These are phyloP conservation scores for Ricordea florida DNA, from an alignment of 92 coral and sea anemone species.

Conservation along the genomic window DNA sequence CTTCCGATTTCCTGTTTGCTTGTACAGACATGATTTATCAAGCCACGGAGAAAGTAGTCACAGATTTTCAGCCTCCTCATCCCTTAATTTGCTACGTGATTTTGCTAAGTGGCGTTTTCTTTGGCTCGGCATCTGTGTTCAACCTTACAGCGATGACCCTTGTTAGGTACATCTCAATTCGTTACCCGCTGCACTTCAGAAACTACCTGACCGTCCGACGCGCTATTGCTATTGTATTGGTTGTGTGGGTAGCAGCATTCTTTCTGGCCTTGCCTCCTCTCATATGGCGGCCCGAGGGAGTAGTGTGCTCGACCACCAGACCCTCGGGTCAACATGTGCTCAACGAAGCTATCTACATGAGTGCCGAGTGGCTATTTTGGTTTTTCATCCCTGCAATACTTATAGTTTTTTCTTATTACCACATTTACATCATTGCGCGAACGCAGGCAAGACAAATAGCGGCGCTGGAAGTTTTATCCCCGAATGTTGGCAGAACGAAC, in stretches of 20 bases:
- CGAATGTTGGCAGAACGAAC: neutral
- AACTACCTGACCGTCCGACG: conserved; percentile 62
- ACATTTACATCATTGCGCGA: conserved; percentile 64
- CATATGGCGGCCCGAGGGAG: conserved; percentile 71
- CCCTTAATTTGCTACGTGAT: conserved; percentile 60
- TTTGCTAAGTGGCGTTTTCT: conserved; percentile 66
- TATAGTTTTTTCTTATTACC: conserved; percentile 51
- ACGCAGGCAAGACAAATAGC: conserved; percentile 71
- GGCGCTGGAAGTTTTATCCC: conserved; percentile 26
- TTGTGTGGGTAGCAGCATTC: conserved; percentile 65
- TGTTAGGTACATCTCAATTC: conserved; percentile 65
- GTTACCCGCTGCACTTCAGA: conserved; percentile 71
- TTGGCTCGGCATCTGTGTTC: conserved; percentile 74
- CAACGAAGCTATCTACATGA: conserved; percentile 69
- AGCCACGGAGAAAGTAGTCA: conserved; percentile 48
- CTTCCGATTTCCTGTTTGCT: conserved; percentile 64
- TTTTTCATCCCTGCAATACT: conserved; percentile 59
- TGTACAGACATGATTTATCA: conserved; percentile 69
- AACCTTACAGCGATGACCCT: conserved; percentile 76
- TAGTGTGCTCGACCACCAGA: conserved; percentile 68
- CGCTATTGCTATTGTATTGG: conserved; percentile 38
- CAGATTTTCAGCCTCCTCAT: conserved; percentile 44
- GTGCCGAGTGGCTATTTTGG: conserved; percentile 79
- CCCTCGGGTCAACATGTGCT: conserved; percentile 66
- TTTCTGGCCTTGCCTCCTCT: conserved; percentile 74